Conservation (phyloP, 2,113 vertebrate species). For the Tragelaphus strepsiceros region DNA sequence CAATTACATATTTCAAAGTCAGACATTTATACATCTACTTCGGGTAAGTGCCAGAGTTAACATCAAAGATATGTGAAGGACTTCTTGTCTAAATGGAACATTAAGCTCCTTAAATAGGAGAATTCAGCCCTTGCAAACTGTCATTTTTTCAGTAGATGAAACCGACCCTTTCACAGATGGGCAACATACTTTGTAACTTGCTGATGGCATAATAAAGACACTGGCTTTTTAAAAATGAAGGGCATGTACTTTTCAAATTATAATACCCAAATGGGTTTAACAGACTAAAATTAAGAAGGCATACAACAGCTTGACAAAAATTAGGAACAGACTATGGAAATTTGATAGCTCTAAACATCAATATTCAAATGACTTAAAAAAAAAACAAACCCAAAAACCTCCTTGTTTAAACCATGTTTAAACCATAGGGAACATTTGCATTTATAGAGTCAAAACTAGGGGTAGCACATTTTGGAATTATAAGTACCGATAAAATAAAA, state of each 20-base stretch:
- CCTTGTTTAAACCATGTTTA: constrained; percentile 40
- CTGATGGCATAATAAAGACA: constrained; percentile 83
- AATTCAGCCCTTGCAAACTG: constrained; percentile 71
- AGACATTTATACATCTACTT: constrained; percentile 76
- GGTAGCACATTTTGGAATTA: constrained; percentile 9
- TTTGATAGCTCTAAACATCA: constrained; percentile 66
- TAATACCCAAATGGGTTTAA: constrained; percentile 75
- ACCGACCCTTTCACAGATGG: constrained; percentile 82
- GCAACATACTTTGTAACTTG: constrained; percentile 76
- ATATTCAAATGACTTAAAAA: constrained; percentile 6
- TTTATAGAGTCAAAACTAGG: constrained; percentile 22
- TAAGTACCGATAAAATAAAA: background rate
- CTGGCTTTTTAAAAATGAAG: constrained; percentile 81
- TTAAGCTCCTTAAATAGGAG: constrained; percentile 73
- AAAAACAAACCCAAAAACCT: background rate
- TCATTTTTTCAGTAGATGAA: constrained; percentile 80
- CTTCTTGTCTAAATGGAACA: constrained; percentile 75
- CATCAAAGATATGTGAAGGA: constrained; percentile 72
- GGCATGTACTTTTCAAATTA: constrained; percentile 80
- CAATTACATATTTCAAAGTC: constrained; percentile 75
- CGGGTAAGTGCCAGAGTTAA: constrained; percentile 56
- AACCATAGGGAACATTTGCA: constrained; percentile 29
- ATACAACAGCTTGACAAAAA: constrained; percentile 75
- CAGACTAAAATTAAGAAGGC: constrained; percentile 78
- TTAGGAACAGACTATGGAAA: constrained; percentile 69